A percentile compares a stretch with the other conserved stretches of the same genome.
These are phyloP conservation scores for Tupaia chinensis DNA, from an alignment of 2,113 vertebrate species.

Conservation along the genomic window DNA sequence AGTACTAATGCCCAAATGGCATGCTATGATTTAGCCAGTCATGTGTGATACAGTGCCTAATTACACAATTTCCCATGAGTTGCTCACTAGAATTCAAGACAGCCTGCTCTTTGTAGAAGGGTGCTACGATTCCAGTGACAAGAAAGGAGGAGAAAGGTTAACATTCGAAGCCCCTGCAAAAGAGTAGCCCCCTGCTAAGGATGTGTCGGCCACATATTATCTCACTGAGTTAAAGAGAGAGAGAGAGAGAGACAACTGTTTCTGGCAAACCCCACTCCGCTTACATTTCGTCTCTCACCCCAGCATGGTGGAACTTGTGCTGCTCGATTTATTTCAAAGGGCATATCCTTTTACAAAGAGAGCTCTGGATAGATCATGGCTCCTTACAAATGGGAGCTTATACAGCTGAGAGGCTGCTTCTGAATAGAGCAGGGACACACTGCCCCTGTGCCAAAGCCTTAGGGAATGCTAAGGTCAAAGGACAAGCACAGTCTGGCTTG, in stretches of 20 bases:
- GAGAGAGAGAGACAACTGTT: background rate
- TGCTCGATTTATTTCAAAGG: background rate
- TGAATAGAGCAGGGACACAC: background rate
- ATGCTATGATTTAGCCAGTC: background rate
- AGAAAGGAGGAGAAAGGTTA: background rate
- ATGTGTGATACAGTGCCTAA: background rate
- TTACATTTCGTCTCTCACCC: background rate
- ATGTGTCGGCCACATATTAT: no score
- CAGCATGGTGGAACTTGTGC: background rate
- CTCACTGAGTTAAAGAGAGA: background rate
- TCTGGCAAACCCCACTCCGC: background rate
- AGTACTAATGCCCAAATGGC: background rate
- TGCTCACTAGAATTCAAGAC: background rate
- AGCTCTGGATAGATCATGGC: background rate
- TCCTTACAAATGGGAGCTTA: background rate
- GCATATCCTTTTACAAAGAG: background rate
- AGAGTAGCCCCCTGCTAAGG: background rate
- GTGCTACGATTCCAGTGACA: background rate
- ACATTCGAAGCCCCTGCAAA: background rate
- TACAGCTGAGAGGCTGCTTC: background rate
- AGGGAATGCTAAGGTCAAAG: background rate
- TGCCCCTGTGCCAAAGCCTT: background rate
- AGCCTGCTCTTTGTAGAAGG: background rate
- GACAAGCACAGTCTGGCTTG: background rate
- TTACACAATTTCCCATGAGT: background rate